Evolutionary conservation across 2,888 invertebrate genomes (phyloP).

Genomic region (Phyllotreta striolata): DNA sequence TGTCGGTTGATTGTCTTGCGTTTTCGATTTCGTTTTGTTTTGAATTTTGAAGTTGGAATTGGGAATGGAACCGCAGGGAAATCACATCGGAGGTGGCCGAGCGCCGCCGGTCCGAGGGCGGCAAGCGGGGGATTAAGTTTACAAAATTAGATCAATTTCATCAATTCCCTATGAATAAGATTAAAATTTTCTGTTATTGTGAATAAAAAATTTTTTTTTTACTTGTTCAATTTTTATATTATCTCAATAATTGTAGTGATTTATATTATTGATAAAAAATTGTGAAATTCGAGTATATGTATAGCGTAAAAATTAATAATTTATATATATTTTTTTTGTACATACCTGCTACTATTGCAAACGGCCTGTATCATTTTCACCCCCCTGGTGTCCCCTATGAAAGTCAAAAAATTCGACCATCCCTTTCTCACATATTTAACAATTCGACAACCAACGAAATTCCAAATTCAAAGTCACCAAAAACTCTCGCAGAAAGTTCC

Average conservation of each 20-base stretch:
- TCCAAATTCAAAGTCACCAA: constrained; percentile 1
- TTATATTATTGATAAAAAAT: too few relatives aligned
- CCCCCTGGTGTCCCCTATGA: constrained; percentile 13
- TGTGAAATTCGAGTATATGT: too few relatives aligned
- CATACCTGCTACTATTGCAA: constrained; percentile 39
- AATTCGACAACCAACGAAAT: constrained; percentile 15
- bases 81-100: neutral
- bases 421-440: constrained; percentile 18
- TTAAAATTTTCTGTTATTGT: too few relatives aligned
- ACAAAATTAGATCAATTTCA: too few relatives aligned
- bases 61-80: constrained; percentile 4
- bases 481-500: constrained; percentile 7
- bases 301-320: constrained; percentile 12
- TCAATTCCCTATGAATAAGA: too few relatives aligned
- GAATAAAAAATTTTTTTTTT: too few relatives aligned
- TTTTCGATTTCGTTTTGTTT: constrained; percentile 26
- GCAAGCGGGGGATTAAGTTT: constrained; percentile 6
- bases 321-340: constrained; percentile 1
- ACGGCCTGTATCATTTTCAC: constrained; percentile 43
- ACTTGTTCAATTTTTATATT: too few relatives aligned
- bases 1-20: constrained; percentile 9
- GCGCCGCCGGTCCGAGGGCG: neutral
- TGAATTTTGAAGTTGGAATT: constrained; percentile 16
- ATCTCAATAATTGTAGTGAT: too few relatives aligned
- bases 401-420: constrained; percentile 26